These are phyloP conservation scores for Penaeus monodon DNA, from an alignment of 2,888 invertebrate genomes.

Conservation along the genomic window DNA sequence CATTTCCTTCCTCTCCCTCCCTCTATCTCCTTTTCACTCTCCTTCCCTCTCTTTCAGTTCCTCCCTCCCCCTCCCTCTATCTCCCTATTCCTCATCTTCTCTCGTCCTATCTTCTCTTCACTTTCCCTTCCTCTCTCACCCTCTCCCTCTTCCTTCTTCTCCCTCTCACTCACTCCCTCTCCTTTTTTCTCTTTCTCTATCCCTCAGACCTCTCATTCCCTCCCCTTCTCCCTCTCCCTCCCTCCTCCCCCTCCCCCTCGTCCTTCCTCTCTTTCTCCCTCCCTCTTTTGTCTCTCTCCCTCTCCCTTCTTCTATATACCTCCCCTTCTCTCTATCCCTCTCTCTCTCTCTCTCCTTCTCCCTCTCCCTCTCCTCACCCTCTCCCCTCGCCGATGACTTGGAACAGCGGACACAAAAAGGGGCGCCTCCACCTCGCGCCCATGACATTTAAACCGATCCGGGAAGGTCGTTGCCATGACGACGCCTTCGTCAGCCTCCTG, in stretches of 20 bases:
- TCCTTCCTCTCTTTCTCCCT: too few species aligned
- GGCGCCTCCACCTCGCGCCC: too few species aligned
- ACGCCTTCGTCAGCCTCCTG: too few species aligned
- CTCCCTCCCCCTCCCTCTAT: background rate
- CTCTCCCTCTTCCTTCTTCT: background rate
- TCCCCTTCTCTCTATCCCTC: background rate
- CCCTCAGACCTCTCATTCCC: background rate
- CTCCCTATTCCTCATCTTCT: background rate
- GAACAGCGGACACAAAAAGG: slow-evolving; percentile 5
- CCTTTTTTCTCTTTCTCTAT: background rate
- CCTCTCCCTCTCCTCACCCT: background rate
- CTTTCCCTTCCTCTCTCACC: background rate
- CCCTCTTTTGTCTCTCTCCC: background rate
- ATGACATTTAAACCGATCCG: too few species aligned
- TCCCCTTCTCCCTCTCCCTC: background rate
- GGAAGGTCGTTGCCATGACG: too few species aligned
- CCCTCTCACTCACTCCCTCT: background rate
- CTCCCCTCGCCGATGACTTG: slow-evolving; percentile 18
- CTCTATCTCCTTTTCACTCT: background rate
- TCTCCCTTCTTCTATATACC: background rate
- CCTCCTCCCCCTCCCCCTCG: background rate
- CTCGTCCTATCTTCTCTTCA: background rate
- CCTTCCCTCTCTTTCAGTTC: background rate
- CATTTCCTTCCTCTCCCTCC: background rate
- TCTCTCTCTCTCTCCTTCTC: background rate